Conservation (phyloP, 2,888 invertebrate species). For the Elmis aenea region DNA sequence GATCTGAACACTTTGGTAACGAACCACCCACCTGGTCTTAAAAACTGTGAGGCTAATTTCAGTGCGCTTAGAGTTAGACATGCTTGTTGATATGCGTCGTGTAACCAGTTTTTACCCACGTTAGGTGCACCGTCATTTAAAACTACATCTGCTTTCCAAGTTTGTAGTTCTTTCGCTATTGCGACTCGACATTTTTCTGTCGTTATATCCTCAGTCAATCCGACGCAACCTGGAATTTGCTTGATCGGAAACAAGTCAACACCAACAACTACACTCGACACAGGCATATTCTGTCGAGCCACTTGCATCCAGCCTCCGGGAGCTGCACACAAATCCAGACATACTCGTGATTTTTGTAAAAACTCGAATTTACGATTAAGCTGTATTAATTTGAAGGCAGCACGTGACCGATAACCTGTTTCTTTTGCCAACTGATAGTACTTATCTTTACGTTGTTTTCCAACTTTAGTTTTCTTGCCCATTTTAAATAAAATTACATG, state of each 20-base stretch:
- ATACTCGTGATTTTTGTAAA: slow-evolving; percentile 91
- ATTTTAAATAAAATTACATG: slow-evolving; percentile 51
- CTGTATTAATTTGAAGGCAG: slow-evolving; percentile 99
- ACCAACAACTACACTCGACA: slow-evolving; percentile 90
- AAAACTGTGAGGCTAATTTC: slow-evolving; percentile 84
- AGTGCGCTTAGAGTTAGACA: slow-evolving; percentile 88
- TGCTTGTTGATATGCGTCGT: slow-evolving; percentile 94
- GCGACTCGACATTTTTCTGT: slow-evolving; percentile 85
- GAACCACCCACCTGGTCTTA: slow-evolving; percentile 92
- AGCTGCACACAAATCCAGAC: slow-evolving; percentile 97
- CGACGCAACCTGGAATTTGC: slow-evolving; percentile 83
- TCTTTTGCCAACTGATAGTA: slow-evolving; percentile 98
- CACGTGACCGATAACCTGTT: slow-evolving; percentile 94
- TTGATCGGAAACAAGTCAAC: slow-evolving; percentile 95
- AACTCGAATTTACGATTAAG: slow-evolving; percentile 96
- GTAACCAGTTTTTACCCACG: slow-evolving; percentile 93
- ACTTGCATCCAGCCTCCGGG: slow-evolving; percentile 99
- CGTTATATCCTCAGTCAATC: slow-evolving; percentile 92
- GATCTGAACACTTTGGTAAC: slow-evolving; percentile 98
- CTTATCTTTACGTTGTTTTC: slow-evolving; percentile 97
- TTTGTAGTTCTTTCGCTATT: slow-evolving; percentile 79
- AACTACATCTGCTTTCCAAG: slow-evolving; percentile 96
- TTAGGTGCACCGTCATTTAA: slow-evolving; percentile 98
- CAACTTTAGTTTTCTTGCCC: slow-evolving; percentile 94
- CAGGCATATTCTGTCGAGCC: slow-evolving; percentile 95